Evolutionary conservation across 2,888 invertebrate genomes (phyloP), one percentile per base, ranked within the genome.

Genomic region (Priocnemis perturbator): DNA sequence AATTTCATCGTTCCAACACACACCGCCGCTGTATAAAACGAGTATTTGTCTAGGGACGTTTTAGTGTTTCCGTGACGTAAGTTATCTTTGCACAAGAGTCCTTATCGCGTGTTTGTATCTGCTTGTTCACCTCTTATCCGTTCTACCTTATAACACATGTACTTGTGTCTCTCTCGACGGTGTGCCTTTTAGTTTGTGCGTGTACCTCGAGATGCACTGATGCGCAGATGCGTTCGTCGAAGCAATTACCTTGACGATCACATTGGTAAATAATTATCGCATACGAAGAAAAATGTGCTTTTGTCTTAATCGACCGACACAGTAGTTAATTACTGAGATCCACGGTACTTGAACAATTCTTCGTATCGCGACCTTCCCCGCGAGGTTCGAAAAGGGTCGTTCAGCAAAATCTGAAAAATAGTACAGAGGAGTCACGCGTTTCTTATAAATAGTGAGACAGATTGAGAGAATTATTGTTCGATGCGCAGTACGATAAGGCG

Each of bases 61-160:
- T 77, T 76, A 71, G 64, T 74, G 72, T 82, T 80, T 67, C 64
- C 68, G 78, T 82, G 82, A 81, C 81, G 79, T 77, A 82, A 83
- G 77, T 83, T 83, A 83, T 85, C 83, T 84, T 78, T 80, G 62
- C 79, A 69, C 64, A 71, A 74, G 55, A 56, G 69, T 64, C 57
- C 70, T 76, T 68, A 76, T 62, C 65, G 48, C 53, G 23, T 30
- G 47, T 50, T 58, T 21, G 58, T 59, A 61, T 55, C 63, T 60
- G 21, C 53, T 62, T 37, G 37, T 37, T 62, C 66, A 30, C 59
- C 7, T 67, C 64, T 65, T 66, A 45, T 59, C 30, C 19, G 26
- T 47, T 69, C 65, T 11, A 20, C 37, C 53, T 57, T 53, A 48
- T 62, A 48, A 52, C 20, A 50, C 26, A 11, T 11, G 1, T 17